phyloP scores from a whole-genome alignment of 2,888 invertebrate species.

The Lysandra bellargus region DNA sequence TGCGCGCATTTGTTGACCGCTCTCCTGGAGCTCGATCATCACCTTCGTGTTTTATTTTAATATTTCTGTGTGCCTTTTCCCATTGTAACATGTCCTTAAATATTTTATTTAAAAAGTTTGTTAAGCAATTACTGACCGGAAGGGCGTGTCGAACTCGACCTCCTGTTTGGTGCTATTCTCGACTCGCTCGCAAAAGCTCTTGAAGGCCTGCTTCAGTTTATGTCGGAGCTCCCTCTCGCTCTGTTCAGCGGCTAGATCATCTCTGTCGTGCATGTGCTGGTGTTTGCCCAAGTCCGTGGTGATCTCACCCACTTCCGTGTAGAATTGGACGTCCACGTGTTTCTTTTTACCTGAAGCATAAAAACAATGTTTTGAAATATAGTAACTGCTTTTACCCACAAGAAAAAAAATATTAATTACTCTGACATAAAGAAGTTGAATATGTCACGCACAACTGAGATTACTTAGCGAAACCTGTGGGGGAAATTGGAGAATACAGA shows the following conservation, averaged over 20 bases:
- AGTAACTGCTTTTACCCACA: no score
- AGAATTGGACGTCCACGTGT: slow-evolving; percentile 99
- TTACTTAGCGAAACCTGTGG: no score
- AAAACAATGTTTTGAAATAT: neutral
- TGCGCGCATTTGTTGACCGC: no score
- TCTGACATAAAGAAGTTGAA: no score
- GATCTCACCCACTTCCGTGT: slow-evolving; percentile 99
- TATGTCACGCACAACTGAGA: no score
- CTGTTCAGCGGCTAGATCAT: slow-evolving; percentile 99
- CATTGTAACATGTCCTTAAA: no score
- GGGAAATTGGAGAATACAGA: no score
- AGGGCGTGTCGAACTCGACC: slow-evolving; percentile 99
- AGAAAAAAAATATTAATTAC: no score
- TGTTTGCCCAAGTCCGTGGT: slow-evolving; percentile 99
- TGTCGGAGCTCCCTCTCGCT: slow-evolving; percentile 97
- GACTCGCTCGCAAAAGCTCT: slow-evolving; percentile 98
- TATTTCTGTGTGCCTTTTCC: no score
- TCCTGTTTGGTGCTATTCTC: slow-evolving; percentile 97
- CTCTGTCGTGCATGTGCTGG: slow-evolving; percentile 99
- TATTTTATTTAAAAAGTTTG: neutral
- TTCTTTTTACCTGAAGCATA: slow-evolving; percentile 89
- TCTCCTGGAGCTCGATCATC: no score
- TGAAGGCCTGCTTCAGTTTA: slow-evolving; percentile 98
- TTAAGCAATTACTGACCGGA: slow-evolving; percentile 72
- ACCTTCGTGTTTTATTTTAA: no score